Evolutionary conservation across 2,113 vertebrate genomes (phyloP).

Genomic region (Albula goreensis): DNA sequence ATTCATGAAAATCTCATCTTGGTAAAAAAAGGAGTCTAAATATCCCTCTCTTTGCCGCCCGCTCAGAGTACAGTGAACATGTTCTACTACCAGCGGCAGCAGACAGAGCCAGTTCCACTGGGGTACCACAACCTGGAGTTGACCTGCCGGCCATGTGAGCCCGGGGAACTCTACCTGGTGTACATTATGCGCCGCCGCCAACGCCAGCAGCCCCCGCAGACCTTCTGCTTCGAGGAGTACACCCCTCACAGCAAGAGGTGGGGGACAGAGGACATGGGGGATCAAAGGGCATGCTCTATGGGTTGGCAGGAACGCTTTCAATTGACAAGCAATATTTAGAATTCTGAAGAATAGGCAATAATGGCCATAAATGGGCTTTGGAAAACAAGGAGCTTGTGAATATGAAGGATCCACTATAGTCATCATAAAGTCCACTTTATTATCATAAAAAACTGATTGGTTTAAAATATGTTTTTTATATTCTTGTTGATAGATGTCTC

Average conservation of each 20-base stretch:
- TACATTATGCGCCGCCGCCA: conserved; percentile 69
- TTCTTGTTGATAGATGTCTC: too few species aligned
- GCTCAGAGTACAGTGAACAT: conserved; percentile 84
- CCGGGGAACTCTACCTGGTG: conserved; percentile 79
- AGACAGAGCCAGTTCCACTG: conserved; percentile 73
- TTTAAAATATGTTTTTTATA: too few species aligned
- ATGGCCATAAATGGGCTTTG: too few species aligned
- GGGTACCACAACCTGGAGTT: conserved; percentile 74
- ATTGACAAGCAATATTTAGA: too few species aligned
- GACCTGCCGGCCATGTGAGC: conserved; percentile 75
- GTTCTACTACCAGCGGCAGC: conserved; percentile 75
- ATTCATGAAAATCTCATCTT: background rate
- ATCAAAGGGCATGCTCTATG: too few species aligned
- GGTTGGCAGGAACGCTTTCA: too few species aligned
- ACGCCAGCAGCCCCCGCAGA: conserved; percentile 52
- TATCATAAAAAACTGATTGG: too few species aligned
- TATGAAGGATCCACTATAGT: too few species aligned
- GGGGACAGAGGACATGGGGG: background rate
- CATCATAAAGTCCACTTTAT: too few species aligned
- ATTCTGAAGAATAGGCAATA: too few species aligned
- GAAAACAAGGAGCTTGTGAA: too few species aligned
- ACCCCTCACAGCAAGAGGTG: conserved; percentile 67
- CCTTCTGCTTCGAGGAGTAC: conserved; percentile 78
- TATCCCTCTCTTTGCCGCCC: background rate
- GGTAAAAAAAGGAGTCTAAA: background rate